Evolutionary conservation across 2,113 vertebrate species (phyloP), one percentile per base, ranked within the genome.

Genomic region (Caloenas nicobarica): DNA sequence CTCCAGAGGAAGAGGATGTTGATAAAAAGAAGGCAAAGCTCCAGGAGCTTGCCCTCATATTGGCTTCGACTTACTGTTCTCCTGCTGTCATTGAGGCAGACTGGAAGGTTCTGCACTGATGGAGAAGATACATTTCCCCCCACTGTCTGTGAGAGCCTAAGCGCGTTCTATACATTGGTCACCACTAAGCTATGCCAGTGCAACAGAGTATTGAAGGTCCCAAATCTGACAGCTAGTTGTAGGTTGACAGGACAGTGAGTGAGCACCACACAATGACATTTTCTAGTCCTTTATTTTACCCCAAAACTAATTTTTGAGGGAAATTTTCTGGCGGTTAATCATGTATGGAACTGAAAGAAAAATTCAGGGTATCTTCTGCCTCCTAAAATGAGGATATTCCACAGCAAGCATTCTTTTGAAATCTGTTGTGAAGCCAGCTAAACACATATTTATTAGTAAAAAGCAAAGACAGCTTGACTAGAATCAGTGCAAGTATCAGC

Each of bases 141-240:
- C 5, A 3, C 16, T 8, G 7, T 40, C 31, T 8, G 1, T 2
- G 4, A 44, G 10, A 48, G 4, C 16, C 36, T 17, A 3, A 74
- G 31, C 7, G 6, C 0, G 1, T 28, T 33, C 34, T 23, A 2
- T 6, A 4, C 24, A 2, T 11, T 31, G n/a, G 7, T 17, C 36
- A 33, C 8, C 13, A 11, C 48, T 15, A 9, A 72, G 38, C 16
- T 56, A 3, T 1, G 3, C 15, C 15, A 7, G 34, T 19, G 38
- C 22, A 68, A 36, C 28, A 44, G 21, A 11, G 34, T 4, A 9
- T 0, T 71, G 26, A 23, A 64, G 26, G 11, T 34, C 61, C 76
- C 44, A 26, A 22, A 69, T 24, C 33, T 69, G 7, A 58, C 9
- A 48, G 34, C 8, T 24, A 1, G 6, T 11, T 58, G 11, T 1